phyloP scores from a whole-genome alignment of 2,888 invertebrate species.

The Epinotia brunnichana region DNA sequence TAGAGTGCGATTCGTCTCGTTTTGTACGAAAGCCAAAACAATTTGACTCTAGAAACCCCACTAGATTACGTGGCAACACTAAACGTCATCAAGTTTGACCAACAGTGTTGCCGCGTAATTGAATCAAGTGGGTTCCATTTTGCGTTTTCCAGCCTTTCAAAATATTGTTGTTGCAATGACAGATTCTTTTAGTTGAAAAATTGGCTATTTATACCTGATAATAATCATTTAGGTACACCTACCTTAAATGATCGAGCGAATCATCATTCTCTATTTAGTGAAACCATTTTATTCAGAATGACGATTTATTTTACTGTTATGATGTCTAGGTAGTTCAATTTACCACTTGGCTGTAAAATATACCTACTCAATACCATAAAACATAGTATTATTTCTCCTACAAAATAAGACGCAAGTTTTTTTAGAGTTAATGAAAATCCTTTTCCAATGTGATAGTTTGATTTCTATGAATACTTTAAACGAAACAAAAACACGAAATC shows the following conservation, averaged over 20 bases:
- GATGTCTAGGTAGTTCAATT: slow-evolving; percentile 30
- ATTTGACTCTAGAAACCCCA: too few relatives aligned
- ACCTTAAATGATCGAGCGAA: too few relatives aligned
- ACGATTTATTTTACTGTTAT: neutral
- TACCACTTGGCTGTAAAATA: slow-evolving; percentile 61
- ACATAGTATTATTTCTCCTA: slow-evolving; percentile 44
- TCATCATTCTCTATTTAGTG: slow-evolving; percentile 3
- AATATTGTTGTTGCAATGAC: too few relatives aligned
- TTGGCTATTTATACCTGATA: too few relatives aligned
- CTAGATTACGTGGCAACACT: too few relatives aligned
- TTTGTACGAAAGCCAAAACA: neutral
- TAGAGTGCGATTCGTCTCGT: slow-evolving; percentile 3
- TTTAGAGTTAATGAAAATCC: slow-evolving; percentile 10
- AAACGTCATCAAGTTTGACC: too few relatives aligned
- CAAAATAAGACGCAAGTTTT: slow-evolving; percentile 13
- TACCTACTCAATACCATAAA: slow-evolving; percentile 47
- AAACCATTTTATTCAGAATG: neutral
- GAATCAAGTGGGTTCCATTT: too few relatives aligned
- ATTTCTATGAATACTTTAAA: too few relatives aligned
- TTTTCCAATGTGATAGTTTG: neutral
- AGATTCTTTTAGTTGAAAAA: too few relatives aligned
- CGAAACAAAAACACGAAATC: slow-evolving; percentile 14
- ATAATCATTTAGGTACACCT: too few relatives aligned
- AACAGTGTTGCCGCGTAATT: too few relatives aligned
- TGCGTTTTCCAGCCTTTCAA: too few relatives aligned